phyloP scores from a whole-genome alignment of 2,797 vertebrate genomes.

The Macrochelys suwanniensis region DNA sequence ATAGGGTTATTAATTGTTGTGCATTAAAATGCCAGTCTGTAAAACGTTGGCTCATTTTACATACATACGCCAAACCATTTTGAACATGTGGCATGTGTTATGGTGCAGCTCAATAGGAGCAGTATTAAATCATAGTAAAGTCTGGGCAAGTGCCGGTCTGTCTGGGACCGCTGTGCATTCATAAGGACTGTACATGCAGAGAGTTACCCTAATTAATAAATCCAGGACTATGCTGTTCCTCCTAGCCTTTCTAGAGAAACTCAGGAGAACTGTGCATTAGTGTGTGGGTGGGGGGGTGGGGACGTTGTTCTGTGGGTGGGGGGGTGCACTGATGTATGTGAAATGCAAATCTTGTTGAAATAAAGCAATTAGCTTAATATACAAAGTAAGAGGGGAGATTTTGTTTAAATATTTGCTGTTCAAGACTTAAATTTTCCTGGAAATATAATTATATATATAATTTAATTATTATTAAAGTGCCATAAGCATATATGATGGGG shows the following conservation, averaged over 20 bases:
- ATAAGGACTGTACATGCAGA: background rate
- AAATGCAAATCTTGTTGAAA: background rate
- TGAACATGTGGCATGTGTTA: background rate
- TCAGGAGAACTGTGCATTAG: background rate
- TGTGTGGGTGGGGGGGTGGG: too few relatives aligned
- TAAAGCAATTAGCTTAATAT: background rate
- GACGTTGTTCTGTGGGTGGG: background rate
- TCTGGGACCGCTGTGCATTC: rapidly evolving
- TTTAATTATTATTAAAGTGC: background rate
- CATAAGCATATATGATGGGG: background rate
- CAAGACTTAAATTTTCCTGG: background rate
- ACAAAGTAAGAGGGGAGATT: background rate
- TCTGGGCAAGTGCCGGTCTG: background rate
- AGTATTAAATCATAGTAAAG: background rate
- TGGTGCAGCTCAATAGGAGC: background rate
- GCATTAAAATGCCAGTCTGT: background rate
- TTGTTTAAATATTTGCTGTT: background rate
- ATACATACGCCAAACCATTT: background rate
- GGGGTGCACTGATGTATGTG: background rate
- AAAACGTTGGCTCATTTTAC: background rate
- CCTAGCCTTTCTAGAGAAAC: background rate
- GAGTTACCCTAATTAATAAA: conserved; percentile 8
- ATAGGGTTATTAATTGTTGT: background rate
- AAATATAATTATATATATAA: background rate
- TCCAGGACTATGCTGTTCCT: background rate